Evolutionary conservation across 2,888 invertebrate genomes (phyloP).

Genomic region (Drosophila buzzatii): DNA sequence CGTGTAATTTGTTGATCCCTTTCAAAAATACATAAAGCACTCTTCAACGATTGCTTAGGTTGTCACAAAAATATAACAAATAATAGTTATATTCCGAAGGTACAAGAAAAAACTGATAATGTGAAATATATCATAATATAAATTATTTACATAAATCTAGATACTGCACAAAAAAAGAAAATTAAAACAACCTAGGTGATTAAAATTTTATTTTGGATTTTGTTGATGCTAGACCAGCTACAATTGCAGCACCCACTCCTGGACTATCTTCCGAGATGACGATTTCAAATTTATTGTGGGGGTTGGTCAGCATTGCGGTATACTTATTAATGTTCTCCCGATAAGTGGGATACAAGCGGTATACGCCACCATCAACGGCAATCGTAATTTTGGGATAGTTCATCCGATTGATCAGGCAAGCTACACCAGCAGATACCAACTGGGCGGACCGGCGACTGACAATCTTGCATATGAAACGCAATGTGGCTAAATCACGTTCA

Average conservation of each 20-base stretch:
- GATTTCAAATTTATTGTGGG: slow-evolving; percentile 38
- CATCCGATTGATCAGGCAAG: slow-evolving; percentile 84
- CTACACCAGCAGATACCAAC: slow-evolving; percentile 94
- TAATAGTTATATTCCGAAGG: neutral
- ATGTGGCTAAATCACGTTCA: slow-evolving; percentile 94
- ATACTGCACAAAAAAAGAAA: neutral
- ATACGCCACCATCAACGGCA: slow-evolving; percentile 67
- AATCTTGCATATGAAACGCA: slow-evolving; percentile 94
- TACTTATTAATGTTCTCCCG: slow-evolving; percentile 34
- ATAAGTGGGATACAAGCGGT: slow-evolving; percentile 57
- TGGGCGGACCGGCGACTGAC: slow-evolving; percentile 96
- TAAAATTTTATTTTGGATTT: neutral
- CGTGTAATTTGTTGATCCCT: neutral
- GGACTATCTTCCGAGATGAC: slow-evolving; percentile 62
- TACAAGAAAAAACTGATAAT: neutral
- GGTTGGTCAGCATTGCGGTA: slow-evolving; percentile 23
- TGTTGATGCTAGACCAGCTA: slow-evolving; percentile 37
- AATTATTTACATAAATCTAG: neutral
- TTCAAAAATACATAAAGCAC: neutral
- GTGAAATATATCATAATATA: rapidly evolving
- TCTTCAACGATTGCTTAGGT: slow-evolving; percentile 1
- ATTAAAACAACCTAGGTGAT: neutral
- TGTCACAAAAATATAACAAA: neutral
- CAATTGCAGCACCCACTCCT: slow-evolving; percentile 68
- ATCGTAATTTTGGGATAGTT: slow-evolving; percentile 18